Evolutionary conservation across 2,888 invertebrate species (phyloP), one percentile per base, ranked within the genome.

Genomic region (Phragmatobia fuliginosa): DNA sequence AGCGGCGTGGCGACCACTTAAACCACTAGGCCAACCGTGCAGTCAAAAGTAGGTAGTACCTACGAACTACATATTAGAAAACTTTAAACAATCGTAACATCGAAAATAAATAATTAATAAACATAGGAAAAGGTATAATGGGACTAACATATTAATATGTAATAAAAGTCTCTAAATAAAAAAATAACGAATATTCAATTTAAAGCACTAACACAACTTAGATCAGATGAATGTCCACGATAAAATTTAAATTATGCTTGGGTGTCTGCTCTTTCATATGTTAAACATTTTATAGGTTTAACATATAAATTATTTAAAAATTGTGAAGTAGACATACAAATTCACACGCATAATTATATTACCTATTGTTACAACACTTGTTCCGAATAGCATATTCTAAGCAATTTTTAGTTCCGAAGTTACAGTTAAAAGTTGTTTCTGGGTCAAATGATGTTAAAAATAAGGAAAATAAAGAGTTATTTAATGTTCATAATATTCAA

Each of bases 401-500:
- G 67, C 78, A 76, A 70, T 74, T 62, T 25, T 67, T 38, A 73
- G 61, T 64, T 63, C 68, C 62, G 45, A 69, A 75, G 68, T 72
- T 69, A 71, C 62, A 66, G 73, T 70, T 77, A 73, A 77, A 72
- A 78, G 68, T 74, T 70, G 67, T 70, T 78, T 76, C 75, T 81
- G 74, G 77, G 81, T 77, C 78, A 78, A 66, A 61, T 70, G 56
- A 67, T 66, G 62, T 59, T 67, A 74, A 68, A 76, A 78, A 82
- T 78, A 74, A 82, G 78, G 73, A 71, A 73, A 75, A 77, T 62
- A 45, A 41, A 70, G 66, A 74, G 76, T 78, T 76, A 77, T 77
- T 74, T 74, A 78, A 83, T 74, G 68, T 72, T 68, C 63, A 71
- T 74, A 76, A 80, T 78, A 80, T 77, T 77, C 73, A 76, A 73